These are phyloP conservation scores for Mola mola DNA, from an alignment of 2,113 vertebrate genomes.

Conservation along the genomic window DNA sequence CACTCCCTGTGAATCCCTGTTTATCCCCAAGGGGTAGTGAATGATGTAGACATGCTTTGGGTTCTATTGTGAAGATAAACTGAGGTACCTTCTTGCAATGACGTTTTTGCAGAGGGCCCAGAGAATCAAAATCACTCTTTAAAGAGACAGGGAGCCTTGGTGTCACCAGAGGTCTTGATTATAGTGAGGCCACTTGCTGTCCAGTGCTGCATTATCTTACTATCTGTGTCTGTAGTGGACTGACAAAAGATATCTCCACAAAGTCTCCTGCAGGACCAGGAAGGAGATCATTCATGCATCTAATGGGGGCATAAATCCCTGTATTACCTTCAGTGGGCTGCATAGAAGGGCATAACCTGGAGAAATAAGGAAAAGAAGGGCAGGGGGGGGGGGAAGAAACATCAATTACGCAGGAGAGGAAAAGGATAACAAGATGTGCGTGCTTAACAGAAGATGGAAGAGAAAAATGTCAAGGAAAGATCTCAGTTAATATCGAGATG, in stretches of 20 bases:
- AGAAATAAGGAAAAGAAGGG: slow-evolving; percentile 83
- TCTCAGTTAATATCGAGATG: slow-evolving; percentile 45
- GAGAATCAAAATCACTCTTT: slow-evolving; percentile 86
- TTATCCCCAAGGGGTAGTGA: slow-evolving; percentile 67
- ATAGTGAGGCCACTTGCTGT: slow-evolving; percentile 40
- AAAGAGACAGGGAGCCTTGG: slow-evolving; percentile 83
- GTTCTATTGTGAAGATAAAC: slow-evolving; percentile 64
- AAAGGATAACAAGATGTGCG: slow-evolving; percentile 3
- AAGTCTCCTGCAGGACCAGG: slow-evolving; percentile 88
- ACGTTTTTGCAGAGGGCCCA: slow-evolving; percentile 75
- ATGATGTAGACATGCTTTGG: slow-evolving; percentile 66
- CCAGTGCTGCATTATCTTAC: slow-evolving; percentile 21
- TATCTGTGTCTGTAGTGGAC: neutral
- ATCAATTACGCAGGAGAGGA: slow-evolving; percentile 83
- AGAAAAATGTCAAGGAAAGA: slow-evolving; percentile 40
- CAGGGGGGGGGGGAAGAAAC: slow-evolving; percentile 67
- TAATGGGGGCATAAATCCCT: slow-evolving; percentile 92
- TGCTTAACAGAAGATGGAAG: slow-evolving; percentile 44
- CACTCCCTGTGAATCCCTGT: slow-evolving; percentile 58
- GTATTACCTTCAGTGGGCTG: slow-evolving; percentile 90
- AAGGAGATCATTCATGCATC: slow-evolving; percentile 93
- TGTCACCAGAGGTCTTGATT: slow-evolving; percentile 57
- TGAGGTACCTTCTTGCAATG: slow-evolving; percentile 52
- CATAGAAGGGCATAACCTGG: slow-evolving; percentile 83
- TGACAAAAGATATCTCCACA: slow-evolving; percentile 84